These are phyloP conservation scores for Megaceryle alcyon DNA, from an alignment of 2,797 vertebrate species.

Conservation along the genomic window DNA sequence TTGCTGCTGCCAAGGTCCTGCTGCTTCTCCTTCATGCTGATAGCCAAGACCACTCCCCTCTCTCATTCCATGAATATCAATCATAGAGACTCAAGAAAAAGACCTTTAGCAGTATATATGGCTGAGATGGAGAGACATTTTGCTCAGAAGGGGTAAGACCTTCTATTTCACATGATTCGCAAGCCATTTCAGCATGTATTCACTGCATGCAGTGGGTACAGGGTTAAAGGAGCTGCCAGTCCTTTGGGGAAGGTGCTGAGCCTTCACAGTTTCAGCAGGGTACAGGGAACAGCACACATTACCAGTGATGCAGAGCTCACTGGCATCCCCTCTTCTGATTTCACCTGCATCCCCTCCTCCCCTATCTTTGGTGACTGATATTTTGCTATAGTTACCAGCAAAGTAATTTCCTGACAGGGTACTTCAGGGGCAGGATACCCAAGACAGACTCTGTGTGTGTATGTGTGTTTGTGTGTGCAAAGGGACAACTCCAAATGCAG, in stretches of 20 bases:
- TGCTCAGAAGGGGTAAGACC: background rate
- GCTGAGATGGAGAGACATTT: background rate
- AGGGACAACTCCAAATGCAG: background rate
- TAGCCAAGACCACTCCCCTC: background rate
- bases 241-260: background rate
- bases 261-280: background rate
- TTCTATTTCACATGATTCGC: background rate
- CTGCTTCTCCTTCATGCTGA: background rate
- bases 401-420: background rate
- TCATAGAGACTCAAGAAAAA: background rate
- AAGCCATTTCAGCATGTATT: background rate
- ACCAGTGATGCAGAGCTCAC: background rate
- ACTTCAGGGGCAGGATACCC: background rate
- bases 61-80: background rate
- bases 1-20: background rate
- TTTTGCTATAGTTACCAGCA: background rate
- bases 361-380: background rate
- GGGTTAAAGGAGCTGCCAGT: background rate
- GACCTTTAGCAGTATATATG: background rate
- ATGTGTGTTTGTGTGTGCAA: rapidly evolving
- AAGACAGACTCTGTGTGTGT: background rate
- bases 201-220: background rate
- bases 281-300: background rate
- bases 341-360: background rate
- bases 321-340: background rate